Evolutionary conservation across 2,113 vertebrate genomes (phyloP), one percentile per base, ranked within the genome.

Genomic region (Etheostoma cragini): DNA sequence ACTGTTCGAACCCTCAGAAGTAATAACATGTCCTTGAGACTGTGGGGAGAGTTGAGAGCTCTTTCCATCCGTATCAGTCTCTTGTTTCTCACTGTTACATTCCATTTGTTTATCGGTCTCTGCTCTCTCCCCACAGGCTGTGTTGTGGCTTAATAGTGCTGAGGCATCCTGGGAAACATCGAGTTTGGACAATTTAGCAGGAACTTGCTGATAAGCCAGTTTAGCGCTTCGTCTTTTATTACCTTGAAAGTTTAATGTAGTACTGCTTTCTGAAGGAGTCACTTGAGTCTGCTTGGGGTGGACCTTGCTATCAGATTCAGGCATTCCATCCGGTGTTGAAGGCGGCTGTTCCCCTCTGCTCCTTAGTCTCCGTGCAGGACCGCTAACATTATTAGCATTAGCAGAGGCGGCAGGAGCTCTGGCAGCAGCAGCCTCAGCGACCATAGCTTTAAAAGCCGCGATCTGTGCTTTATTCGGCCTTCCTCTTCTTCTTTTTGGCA

Each of bases 401-500:
- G 61, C 8, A 42, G 42, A 22, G 33, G 17, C 2, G 26, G 22
- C 73, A 24, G 52, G 5, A 66, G 33, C 7, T 3, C 3, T 17
- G 21, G 33, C 5, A 33, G 49, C 15, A 33, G 35, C 17, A 56
- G 22, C 8, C 19, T 53, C 12, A 15, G 46, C 16, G 60, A 14
- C 26, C 2, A 13, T 3, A 2, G 49, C 30, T 47, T 61, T 46
- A 10, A 53, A n/a, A 76, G 16, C 45, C 65, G 35, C 1, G 0
- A 26, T 49, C 49, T 84, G 76, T 4, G 45, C 3, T 84, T 77
- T 89, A 64, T 24, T 91, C 15, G 86, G 87, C 69, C 87, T 77
- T 21, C 80, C 82, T 77, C 89, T 79, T 77, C 19, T 88, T 79
- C 49, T 84, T 81, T 74, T 92, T 38, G 54, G 38, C 54, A 30